Conservation (phyloP, 2,113 vertebrate species). For the Parotia lawesii region DNA sequence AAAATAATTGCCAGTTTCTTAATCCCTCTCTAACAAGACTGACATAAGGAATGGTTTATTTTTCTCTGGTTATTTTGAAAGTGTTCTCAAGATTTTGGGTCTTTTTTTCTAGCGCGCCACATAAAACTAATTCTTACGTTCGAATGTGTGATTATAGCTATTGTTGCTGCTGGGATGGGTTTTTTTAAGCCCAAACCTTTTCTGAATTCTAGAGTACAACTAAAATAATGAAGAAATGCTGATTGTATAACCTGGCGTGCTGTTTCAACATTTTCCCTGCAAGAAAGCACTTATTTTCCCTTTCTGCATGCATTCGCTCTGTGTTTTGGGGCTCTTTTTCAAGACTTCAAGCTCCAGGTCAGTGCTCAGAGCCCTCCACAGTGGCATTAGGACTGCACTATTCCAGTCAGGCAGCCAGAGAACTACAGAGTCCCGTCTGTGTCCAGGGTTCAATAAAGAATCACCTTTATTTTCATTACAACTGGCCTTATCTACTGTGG, state of each 20-base stretch:
- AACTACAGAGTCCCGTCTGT: neutral
- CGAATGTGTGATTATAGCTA: conserved; percentile 73
- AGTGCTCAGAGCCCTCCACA: neutral
- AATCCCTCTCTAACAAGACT: conserved; percentile 87
- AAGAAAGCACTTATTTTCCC: conserved; percentile 48
- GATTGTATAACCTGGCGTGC: conserved; percentile 57
- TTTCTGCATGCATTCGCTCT: neutral
- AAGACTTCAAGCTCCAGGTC: neutral
- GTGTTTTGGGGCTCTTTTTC: neutral
- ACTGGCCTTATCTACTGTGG: conserved; percentile 35
- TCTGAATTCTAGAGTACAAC: conserved; percentile 62
- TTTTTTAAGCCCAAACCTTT: conserved; percentile 31
- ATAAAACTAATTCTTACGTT: conserved; percentile 76
- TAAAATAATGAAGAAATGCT: conserved; percentile 64
- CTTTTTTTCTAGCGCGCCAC: conserved; percentile 42
- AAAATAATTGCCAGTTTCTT: conserved; percentile 95
- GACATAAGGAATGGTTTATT: conserved; percentile 78
- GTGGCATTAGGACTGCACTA: neutral
- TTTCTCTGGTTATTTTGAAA: conserved; percentile 79
- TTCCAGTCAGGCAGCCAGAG: neutral
- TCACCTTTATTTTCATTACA: conserved; percentile 46
- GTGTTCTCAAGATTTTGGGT: conserved; percentile 73
- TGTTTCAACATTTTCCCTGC: conserved; percentile 58
- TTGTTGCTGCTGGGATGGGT: conserved; percentile 55
- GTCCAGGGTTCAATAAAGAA: conserved; percentile 11